Conservation (phyloP, 2,888 invertebrate species). For the Adineta ricciae region DNA sequence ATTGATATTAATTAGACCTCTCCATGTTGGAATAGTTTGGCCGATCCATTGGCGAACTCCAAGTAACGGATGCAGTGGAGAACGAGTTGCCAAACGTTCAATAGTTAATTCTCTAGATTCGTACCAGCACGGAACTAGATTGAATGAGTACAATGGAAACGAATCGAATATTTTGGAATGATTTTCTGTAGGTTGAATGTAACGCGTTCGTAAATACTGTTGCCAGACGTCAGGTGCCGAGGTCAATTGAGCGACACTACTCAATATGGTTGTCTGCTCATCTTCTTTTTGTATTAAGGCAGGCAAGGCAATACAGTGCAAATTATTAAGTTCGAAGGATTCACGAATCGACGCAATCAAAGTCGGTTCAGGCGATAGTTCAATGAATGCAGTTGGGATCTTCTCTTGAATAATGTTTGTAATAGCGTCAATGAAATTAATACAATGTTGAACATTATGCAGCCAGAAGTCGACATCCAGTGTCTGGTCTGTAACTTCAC, state of each 20-base stretch:
- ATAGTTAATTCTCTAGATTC: not conserved
- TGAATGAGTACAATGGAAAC: not conserved
- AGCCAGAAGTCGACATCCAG: not conserved
- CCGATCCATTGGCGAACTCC: not conserved
- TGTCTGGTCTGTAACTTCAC: not conserved
- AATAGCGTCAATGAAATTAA: not conserved
- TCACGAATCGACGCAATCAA: not conserved
- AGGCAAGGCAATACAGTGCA: not conserved
- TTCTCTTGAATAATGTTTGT: not conserved
- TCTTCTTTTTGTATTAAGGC: not conserved
- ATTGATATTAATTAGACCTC: not conserved
- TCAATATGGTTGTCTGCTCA: not conserved
- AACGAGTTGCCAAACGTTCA: not conserved
- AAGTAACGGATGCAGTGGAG: not conserved
- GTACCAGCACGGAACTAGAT: not conserved
- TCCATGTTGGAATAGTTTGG: not conserved
- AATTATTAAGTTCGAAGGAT: not conserved
- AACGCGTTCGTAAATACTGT: not conserved
- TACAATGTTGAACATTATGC: not conserved
- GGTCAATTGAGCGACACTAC: no score
- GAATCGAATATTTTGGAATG: not conserved
- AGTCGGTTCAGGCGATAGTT: not conserved
- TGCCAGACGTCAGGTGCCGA: not conserved
- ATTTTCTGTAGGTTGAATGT: not conserved
- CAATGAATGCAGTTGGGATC: not conserved